Evolutionary conservation across 35 echinoderm and acorn worm species (phyloP).

Genomic region (Eucidaris tribuloides): DNA sequence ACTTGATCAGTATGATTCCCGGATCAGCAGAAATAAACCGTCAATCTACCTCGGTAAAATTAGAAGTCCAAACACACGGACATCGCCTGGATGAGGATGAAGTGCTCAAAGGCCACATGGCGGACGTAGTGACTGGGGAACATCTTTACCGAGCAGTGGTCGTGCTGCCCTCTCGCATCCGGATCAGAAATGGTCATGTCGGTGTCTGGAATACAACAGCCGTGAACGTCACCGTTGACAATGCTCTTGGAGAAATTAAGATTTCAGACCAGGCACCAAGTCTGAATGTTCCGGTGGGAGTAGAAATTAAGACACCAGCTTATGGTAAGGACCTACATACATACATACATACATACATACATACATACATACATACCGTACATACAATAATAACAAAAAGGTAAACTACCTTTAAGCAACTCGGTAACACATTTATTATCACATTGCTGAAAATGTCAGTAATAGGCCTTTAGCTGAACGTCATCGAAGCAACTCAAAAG

Average conservation of each 20-base stretch:
- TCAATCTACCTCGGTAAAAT: not conserved
- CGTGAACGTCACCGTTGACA: slow-evolving; percentile 8
- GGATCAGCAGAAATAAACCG: not conserved
- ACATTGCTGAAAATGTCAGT: no score
- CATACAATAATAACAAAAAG: no score
- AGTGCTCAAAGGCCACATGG: not conserved
- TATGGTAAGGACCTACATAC: not conserved
- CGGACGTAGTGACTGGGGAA: not conserved
- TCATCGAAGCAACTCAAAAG: no score
- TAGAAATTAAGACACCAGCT: not conserved
- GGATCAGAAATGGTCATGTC: not conserved
- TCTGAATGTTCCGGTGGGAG: not conserved
- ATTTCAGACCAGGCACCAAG: not conserved
- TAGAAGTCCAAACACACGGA: not conserved
- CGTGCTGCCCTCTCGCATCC: not conserved
- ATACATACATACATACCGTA: no score
- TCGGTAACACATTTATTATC: no score
- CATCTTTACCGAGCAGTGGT: slow-evolving; percentile 8
- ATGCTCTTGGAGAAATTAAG: not conserved
- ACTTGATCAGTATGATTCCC: not conserved
- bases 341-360: no score
- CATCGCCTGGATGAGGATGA: not conserved
- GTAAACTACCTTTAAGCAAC: no score
- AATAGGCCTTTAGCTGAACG: no score
- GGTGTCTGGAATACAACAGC: not conserved